Conservation (phyloP, 2,113 vertebrate genomes). For the Muntiacus muntjak region DNA sequence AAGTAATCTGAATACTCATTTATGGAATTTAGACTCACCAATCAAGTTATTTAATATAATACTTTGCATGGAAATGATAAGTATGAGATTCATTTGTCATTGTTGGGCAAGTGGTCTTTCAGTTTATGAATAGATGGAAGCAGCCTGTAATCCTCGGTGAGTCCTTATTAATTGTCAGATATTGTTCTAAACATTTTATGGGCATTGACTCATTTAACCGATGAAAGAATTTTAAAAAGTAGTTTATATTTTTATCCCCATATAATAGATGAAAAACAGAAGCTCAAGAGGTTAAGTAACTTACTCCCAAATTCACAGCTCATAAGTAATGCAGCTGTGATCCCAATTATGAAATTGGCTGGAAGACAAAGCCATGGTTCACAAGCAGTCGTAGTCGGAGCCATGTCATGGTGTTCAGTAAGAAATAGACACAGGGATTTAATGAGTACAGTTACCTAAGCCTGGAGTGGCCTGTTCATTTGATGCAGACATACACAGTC, state of each 20-base stretch:
- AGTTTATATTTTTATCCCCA: neutral
- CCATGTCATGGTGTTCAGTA: neutral
- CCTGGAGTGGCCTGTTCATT: neutral
- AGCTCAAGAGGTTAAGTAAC: conserved; percentile 2
- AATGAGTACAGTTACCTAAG: neutral
- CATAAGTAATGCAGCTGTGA: neutral
- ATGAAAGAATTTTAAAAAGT: neutral
- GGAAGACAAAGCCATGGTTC: neutral
- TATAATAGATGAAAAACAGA: neutral
- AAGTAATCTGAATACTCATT: neutral
- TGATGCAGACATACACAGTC: neutral
- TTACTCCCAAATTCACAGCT: neutral
- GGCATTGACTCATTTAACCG: neutral
- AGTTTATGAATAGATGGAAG: neutral
- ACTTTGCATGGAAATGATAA: neutral
- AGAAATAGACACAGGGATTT: neutral
- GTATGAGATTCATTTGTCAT: neutral
- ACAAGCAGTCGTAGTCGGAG: neutral
- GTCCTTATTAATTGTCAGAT: neutral
- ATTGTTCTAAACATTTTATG: neutral
- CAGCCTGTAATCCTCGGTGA: neutral
- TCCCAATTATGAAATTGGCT: neutral
- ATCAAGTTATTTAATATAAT: neutral
- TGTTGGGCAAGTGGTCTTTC: neutral
- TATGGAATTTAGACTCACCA: neutral